Percentiles rank a stretch among this genome's conserved stretches.
Evolutionary conservation across 2,797 vertebrate species (phyloP).

Genomic region (Huso huso): DNA sequence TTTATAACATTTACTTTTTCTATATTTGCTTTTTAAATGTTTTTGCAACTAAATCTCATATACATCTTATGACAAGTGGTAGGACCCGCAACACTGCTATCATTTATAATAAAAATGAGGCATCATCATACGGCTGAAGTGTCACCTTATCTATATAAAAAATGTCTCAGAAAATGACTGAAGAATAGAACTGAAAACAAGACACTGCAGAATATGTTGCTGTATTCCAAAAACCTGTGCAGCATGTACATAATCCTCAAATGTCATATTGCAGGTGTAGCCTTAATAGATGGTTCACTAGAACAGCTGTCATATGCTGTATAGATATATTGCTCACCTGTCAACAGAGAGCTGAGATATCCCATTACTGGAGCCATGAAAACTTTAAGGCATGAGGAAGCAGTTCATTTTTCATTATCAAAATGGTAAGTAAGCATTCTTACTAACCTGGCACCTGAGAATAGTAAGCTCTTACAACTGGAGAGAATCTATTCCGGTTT

Average conservation of each 20-base stretch:
- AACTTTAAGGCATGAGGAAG: slow-evolving; percentile 15
- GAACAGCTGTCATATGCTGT: slow-evolving; percentile 13
- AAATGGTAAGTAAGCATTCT: slow-evolving; percentile 45
- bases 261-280: slow-evolving; percentile 21
- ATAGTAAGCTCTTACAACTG: slow-evolving; percentile 20
- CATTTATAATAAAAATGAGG: too few relatives aligned
- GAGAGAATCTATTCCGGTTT: not conserved
- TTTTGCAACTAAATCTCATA: too few relatives aligned
- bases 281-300: slow-evolving; percentile 4
- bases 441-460: slow-evolving; percentile 39
- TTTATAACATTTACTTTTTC: too few relatives aligned
- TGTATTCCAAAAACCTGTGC: slow-evolving; percentile 8
- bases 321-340: slow-evolving; percentile 13
- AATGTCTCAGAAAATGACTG: too few relatives aligned
- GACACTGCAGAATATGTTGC: not conserved
- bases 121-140: too few relatives aligned
- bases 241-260: slow-evolving; percentile 18
- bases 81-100: too few relatives aligned
- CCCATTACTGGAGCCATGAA: slow-evolving; percentile 21
- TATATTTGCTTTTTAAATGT: too few relatives aligned
- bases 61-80: too few relatives aligned
- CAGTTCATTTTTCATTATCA: slow-evolving; percentile 22
- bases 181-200: too few relatives aligned
- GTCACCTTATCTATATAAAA: too few relatives aligned
- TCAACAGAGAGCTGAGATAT: slow-evolving; percentile 8